Evolutionary conservation across 2,888 invertebrate genomes (phyloP).

Genomic region (Drosophila suboccidentalis): DNA sequence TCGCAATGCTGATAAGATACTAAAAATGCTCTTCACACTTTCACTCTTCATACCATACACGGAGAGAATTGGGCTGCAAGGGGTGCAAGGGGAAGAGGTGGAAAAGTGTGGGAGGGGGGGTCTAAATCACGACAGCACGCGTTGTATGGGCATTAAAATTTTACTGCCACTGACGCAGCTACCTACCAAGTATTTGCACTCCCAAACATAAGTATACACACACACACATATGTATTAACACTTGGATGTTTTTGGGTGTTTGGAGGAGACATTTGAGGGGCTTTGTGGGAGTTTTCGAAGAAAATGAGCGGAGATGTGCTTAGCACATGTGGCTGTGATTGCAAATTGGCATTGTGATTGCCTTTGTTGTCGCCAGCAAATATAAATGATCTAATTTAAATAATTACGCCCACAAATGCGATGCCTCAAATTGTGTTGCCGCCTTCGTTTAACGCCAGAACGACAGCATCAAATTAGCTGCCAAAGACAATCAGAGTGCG

Average conservation of each 20-base stretch:
- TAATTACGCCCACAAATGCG: constrained; percentile 74
- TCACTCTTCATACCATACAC: constrained; percentile 46
- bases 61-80: background rate
- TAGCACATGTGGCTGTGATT: constrained; percentile 65
- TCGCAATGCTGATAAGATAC: constrained; percentile 68
- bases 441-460: constrained; percentile 63
- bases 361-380: constrained; percentile 63
- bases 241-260: constrained; percentile 1
- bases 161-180: constrained; percentile 55
- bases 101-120: constrained; percentile 1
- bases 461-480: constrained; percentile 36
- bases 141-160: constrained; percentile 70
- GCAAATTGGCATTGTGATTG: constrained; percentile 69
- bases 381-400: constrained; percentile 83
- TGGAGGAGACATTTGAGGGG: background rate
- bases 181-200: constrained; percentile 41
- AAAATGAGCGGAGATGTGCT: constrained; percentile 44
- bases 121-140: constrained; percentile 61
- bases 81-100: no score
- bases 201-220: constrained; percentile 10
- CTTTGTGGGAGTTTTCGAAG: constrained; percentile 20
- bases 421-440: constrained; percentile 52
- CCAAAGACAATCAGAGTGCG: constrained; percentile 25
- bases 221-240: constrained; percentile 5
- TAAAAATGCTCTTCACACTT: constrained; percentile 66